Percentiles rank a stretch among this genome's conserved stretches.
phyloP scores from a whole-genome alignment of 2,888 invertebrate genomes.

The Acrobeloides nanus region DNA sequence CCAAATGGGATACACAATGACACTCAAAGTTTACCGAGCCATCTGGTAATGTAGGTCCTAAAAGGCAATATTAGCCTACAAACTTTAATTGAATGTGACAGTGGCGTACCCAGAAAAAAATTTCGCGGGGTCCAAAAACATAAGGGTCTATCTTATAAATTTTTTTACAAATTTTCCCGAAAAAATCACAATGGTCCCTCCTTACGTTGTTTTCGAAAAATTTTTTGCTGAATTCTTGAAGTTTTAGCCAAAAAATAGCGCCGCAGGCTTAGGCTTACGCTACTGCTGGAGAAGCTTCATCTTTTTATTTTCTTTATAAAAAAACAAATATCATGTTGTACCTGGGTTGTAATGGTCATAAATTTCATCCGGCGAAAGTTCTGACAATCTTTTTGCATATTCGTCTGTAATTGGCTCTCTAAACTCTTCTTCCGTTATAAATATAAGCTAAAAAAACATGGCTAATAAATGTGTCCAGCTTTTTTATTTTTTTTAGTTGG shows the following conservation, averaged over 20 bases:
- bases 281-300: too few species aligned
- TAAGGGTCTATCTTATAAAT: neutral
- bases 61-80: constrained; percentile 9
- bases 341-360: constrained; percentile 47
- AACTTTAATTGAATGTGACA: neutral
- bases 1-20: constrained; percentile 49
- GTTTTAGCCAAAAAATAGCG: too few species aligned
- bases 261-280: too few species aligned
- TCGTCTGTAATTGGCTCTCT: constrained; percentile 38
- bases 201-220: neutral
- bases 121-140: neutral
- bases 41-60: constrained; percentile 48
- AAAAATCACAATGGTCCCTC: neutral
- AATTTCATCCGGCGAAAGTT: constrained; percentile 35
- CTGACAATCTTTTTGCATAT: constrained; percentile 33
- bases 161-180: neutral
- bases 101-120: too few species aligned
- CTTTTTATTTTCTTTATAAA: too few species aligned
- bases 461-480: constrained; percentile 1
- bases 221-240: neutral
- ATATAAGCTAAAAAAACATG: constrained; percentile 23
- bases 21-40: constrained; percentile 50
- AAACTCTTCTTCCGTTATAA: constrained; percentile 36
- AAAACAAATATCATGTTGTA: constrained; percentile 20
- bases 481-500: too few species aligned